These are phyloP conservation scores for Cebidichthys violaceus DNA, from an alignment of 2,113 vertebrate species.

Conservation along the genomic window DNA sequence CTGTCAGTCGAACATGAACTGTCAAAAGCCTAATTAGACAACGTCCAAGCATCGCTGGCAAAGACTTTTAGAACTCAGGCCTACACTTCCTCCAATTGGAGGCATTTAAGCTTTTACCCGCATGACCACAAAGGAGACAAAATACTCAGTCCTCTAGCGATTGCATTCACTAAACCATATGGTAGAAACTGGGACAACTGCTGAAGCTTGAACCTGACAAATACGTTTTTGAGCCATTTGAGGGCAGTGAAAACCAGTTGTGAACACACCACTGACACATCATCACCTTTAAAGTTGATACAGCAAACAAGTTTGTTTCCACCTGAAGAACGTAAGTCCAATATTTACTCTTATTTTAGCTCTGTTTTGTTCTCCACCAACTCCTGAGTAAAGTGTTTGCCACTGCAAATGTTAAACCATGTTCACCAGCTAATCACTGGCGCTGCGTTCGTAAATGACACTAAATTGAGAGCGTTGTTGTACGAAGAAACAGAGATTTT, in stretches of 20 bases:
- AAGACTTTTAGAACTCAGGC: constrained; percentile 9
- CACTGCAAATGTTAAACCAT: not conserved
- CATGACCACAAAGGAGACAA: constrained; percentile 14
- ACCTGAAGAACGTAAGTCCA: not conserved
- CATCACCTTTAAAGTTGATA: not conserved
- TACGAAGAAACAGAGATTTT: not conserved
- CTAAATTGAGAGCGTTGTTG: no score
- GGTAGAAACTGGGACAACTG: not conserved
- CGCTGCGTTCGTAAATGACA: no score
- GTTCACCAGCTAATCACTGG: not conserved
- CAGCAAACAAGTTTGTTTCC: not conserved
- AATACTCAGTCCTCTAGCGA: not conserved
- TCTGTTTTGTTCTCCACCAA: not conserved
- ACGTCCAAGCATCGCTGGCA: constrained; percentile 15
- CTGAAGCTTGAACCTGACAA: constrained; percentile 1
- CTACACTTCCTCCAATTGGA: constrained; percentile 28
- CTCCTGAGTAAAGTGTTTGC: not conserved
- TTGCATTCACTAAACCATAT: not conserved
- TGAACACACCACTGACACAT: not conserved
- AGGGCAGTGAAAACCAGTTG: not conserved
- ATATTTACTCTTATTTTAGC: not conserved
- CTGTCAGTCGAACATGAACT: constrained; percentile 40
- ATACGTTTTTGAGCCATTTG: not conserved
- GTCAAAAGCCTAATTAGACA: constrained; percentile 52
- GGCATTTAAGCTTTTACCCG: constrained; percentile 32